Conservation (phyloP, 2,797 vertebrate genomes). For the Columba guinea region DNA sequence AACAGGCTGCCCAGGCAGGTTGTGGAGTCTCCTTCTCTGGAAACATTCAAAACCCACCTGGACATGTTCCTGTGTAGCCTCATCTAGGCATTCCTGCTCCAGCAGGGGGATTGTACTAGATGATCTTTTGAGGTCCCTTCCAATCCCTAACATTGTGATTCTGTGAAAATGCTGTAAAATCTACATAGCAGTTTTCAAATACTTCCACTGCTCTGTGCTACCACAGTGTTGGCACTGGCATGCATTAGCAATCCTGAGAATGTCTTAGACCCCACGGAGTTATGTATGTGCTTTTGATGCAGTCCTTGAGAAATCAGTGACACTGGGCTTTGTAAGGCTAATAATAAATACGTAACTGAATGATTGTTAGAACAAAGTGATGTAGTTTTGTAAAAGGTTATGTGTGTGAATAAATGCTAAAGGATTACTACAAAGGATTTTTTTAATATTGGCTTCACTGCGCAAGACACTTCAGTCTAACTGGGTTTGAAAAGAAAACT, state of each 20-base stretch:
- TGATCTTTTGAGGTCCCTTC: no score
- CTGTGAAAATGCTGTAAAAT: not conserved
- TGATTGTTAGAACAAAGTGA: not conserved
- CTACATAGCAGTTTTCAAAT: not conserved
- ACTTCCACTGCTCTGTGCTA: not conserved
- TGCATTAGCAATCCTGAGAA: not conserved
- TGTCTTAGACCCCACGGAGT: not conserved
- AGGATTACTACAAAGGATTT: not conserved
- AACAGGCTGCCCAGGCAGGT: no score
- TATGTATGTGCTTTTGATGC: not conserved
- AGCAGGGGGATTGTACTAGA: no score
- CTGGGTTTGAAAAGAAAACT: not conserved
- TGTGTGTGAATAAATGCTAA: not conserved
- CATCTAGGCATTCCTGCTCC: no score
- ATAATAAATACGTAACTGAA: not conserved
- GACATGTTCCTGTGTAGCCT: no score
- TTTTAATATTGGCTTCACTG: not conserved
- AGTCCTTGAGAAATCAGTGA: not conserved
- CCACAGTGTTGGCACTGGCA: not conserved
- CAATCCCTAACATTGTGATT: no score
- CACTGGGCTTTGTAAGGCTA: not conserved
- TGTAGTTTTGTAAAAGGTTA: not conserved
- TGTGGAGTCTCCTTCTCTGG: no score
- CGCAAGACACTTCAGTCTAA: not conserved
- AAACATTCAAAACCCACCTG: no score